Percentiles rank a stretch among this genome's conserved stretches.
These are phyloP conservation scores for Acipenser transmontanus DNA, from an alignment of 2,797 vertebrate genomes.

Conservation along the genomic window DNA sequence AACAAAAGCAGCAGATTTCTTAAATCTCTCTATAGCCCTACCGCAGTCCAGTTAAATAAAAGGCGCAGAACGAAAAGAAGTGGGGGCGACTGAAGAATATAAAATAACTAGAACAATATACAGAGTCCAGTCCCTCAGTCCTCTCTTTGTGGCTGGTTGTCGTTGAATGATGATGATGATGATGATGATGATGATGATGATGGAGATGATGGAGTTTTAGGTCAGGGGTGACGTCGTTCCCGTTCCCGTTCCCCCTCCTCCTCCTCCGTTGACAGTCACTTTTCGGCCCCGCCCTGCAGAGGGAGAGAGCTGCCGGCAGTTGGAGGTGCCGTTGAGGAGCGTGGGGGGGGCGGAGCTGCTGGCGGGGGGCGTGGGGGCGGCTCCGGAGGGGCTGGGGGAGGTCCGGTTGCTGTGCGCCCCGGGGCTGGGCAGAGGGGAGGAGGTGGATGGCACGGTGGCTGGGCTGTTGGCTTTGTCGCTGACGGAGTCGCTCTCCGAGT, in stretches of 20 bases:
- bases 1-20: too few relatives aligned
- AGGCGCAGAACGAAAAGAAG: too few relatives aligned
- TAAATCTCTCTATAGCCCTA: too few relatives aligned
- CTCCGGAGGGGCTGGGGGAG: conserved; percentile 48
- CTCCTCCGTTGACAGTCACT: conserved; percentile 77
- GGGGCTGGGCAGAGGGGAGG: conserved; percentile 66
- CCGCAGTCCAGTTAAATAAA: too few relatives aligned
- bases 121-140: too few relatives aligned
- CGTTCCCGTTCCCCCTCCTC: conserved; percentile 42
- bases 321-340: conserved; percentile 47
- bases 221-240: conserved; percentile 33
- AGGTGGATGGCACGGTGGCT: conserved; percentile 50
- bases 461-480: conserved; percentile 92
- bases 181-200: not conserved
- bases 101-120: too few relatives aligned
- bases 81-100: too few relatives aligned
- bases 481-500: conserved; percentile 85
- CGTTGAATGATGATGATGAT: not conserved
- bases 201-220: conserved; percentile 24
- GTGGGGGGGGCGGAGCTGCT: conserved; percentile 61
- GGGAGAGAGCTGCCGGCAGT: conserved; percentile 52
- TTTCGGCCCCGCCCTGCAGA: conserved; percentile 63
- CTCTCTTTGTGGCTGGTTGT: not conserved
- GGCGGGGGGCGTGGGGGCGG: conserved; percentile 47
- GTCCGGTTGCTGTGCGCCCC: conserved; percentile 41